Percentiles rank a stretch among this genome's conserved stretches.
Conservation (phyloP, 2,113 vertebrate genomes). For the Andinoacara biseriatus region DNA sequence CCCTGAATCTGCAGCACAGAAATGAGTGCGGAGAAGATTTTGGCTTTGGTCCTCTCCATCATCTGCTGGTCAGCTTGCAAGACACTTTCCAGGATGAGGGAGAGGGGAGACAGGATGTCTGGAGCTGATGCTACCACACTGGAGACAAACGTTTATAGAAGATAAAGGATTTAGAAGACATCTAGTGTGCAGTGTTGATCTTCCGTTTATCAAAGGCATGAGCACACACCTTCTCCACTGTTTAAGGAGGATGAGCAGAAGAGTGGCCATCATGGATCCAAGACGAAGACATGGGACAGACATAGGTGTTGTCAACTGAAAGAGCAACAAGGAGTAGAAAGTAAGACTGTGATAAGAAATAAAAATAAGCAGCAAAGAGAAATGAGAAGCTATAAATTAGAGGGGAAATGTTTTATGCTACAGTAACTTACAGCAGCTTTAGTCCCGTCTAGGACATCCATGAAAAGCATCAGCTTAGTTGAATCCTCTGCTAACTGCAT, state of each 20-base stretch:
- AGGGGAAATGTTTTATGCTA: background rate
- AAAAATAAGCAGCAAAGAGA: background rate
- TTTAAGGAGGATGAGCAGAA: conserved; percentile 91
- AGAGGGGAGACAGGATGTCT: conserved; percentile 88
- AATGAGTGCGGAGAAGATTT: conserved; percentile 93
- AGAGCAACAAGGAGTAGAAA: background rate
- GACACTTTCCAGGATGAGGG: conserved; percentile 92
- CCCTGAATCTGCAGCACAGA: conserved; percentile 93
- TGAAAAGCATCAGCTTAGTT: conserved; percentile 87
- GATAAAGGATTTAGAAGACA: background rate
- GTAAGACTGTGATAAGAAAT: background rate
- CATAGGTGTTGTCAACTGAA: conserved; percentile 85
- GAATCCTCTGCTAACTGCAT: conserved; percentile 88
- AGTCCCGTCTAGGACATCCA: conserved; percentile 90
- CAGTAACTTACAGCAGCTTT: conserved; percentile 86
- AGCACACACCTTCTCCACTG: conserved; percentile 90
- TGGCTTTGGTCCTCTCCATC: conserved; percentile 95
- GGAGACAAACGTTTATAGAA: conserved; percentile 1
- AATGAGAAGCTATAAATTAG: too few species aligned
- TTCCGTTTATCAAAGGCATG: background rate
- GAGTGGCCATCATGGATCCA: conserved; percentile 93
- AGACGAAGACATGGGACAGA: conserved; percentile 90
- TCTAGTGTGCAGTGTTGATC: background rate
- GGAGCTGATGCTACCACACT: conserved; percentile 89
- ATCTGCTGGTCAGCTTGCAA: conserved; percentile 91